Base-by-base conservation (phyloP, 2,113 vertebrate species). In the Pygoscelis antarcticus region DNA sequence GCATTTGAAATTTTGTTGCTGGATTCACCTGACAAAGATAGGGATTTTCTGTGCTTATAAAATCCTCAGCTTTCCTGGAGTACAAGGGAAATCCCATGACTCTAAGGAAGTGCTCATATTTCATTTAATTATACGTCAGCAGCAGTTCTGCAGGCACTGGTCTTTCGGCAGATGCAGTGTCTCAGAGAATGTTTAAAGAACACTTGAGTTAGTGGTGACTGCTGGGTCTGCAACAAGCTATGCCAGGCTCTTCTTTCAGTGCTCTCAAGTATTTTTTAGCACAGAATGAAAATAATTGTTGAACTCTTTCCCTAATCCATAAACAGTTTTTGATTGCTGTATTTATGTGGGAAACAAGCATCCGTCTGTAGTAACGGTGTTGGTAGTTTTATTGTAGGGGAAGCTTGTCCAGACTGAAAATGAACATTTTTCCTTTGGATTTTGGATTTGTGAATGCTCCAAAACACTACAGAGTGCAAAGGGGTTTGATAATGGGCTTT, bases 301-400 rank as follows among this genome's bases (percentile, higher is more conserved):
- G 47, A 80, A 58, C 11, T 58, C 30, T 90, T 71, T 68, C 36
- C 36, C 19, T 88, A 90, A 65, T n/a, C 22, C 2, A 6, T 52
- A 83, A 72, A 15, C 25, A 57, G 23, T 46, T 79, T 91, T 54
- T 55, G 15, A 36, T 83, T 38, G 19, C 32, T 90, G 10, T 38
- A 14, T 70, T 58, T 88, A 42, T 34, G 25, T 70, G 36, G 70
- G 9, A 69, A 96, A 77, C 27, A 70, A 65, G 8, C 27, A 44
- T 30, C n/a, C 4, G 1, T 69, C 40, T 49, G 12, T 42, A 91
- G 51, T 46, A 46, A 36, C 0, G 0, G 17, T 32, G 20, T n/a
- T 78, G 30, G 51, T 32, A 81, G 27, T 66, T 87, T 32, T 5
- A 4, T 46, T 49, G 21, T n/a, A 32, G 22, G 14, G 17, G n/a